Evolutionary conservation across 1,140 invertebrate species (phyloP), one percentile per base, ranked within the genome.

Genomic region (Mylabris phalerata): DNA sequence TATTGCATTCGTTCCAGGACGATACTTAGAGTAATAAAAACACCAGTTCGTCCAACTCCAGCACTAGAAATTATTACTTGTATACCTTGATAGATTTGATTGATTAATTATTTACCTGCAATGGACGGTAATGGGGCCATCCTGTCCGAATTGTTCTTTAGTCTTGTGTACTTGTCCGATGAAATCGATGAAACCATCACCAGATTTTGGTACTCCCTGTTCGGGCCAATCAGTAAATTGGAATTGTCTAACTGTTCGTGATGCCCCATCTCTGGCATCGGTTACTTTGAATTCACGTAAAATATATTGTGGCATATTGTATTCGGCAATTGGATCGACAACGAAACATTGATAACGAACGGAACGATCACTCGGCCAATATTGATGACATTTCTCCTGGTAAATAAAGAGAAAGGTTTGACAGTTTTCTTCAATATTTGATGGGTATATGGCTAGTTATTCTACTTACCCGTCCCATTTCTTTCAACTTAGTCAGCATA

Each of bases 221-320:
- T 99, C 96, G 0, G 97, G 96, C 97, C 97, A 99, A 73, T 99
- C 96, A 48, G 92, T 96, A 77, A 98, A 99, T 75, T 99, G 96
- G 81, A 99, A 99, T 75, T 99, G 97, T 42, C 97, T 81, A 27
- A 99, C 89, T 7, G 96, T 99, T 48, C 96, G 81, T 5, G 94
- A 98, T 41, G 95, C 91, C 0, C 95, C 94, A 73, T 98, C 95
- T 64, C 95, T 80, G 9, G 92, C 90, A 71, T 94, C 91, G 43
- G 91, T 93, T 7, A 98, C 93, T 81, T 98, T 99, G 77, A 99
- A 98, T 78, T 99, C 98, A 68, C 98, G 81, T 51, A 99, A 79
- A 69, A 98, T 97, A 76, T 99, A 99, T 72, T 98, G 93, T 9
- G 94, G 93, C 95, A 99, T 98, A 75, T 98, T 98, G 75, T 99